Conservation (phyloP, 2,797 vertebrate genomes). For the Rhodeus uyekii region DNA sequence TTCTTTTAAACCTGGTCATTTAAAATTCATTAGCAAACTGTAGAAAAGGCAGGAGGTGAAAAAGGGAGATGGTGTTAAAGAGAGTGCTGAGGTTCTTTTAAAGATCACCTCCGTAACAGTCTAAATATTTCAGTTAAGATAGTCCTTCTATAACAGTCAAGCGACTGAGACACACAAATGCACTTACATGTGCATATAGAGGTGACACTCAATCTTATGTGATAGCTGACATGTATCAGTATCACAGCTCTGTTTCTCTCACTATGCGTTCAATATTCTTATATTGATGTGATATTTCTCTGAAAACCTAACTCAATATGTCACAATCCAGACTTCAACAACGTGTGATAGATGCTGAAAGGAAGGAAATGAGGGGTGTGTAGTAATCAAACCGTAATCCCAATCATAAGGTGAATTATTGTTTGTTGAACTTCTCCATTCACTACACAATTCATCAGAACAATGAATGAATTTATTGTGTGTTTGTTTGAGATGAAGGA, state of each 20-base stretch:
- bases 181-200: slow-evolving; percentile 7
- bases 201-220: neutral
- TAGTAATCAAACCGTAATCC: neutral
- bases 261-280: neutral
- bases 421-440: neutral
- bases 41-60: slow-evolving; percentile 18
- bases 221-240: slow-evolving; percentile 16
- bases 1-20: slow-evolving; percentile 18
- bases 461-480: neutral
- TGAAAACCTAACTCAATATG: slow-evolving; percentile 17
- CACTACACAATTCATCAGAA: neutral
- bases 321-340: slow-evolving; percentile 8
- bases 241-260: slow-evolving; percentile 15
- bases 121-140: slow-evolving; percentile 39
- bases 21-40: slow-evolving; percentile 14
- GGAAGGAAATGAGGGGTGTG: neutral
- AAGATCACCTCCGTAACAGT: slow-evolving; percentile 18
- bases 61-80: slow-evolving; percentile 22
- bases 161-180: slow-evolving; percentile 32
- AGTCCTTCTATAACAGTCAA: neutral
- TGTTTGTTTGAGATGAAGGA: slow-evolving; percentile 2
- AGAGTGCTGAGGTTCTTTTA: slow-evolving; percentile 29
- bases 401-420: neutral
- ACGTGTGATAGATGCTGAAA: neutral
- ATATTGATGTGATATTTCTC: slow-evolving; percentile 8